These are phyloP conservation scores for Clarias macrocephalus DNA, from an alignment of 2,113 vertebrate genomes.

Conservation along the genomic window DNA sequence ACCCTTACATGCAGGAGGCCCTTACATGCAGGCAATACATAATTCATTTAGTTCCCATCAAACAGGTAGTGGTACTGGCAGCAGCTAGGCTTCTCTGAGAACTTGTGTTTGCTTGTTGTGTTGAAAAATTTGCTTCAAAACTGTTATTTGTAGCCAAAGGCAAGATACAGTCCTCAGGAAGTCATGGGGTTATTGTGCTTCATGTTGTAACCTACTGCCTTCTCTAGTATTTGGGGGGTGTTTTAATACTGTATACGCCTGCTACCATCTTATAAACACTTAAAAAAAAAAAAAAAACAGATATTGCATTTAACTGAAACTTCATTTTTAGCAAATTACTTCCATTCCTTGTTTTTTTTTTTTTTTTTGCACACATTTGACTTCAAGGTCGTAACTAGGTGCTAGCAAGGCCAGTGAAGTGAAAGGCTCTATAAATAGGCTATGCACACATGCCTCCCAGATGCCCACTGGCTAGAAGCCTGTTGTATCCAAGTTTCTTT, in stretches of 20 bases:
- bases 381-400: not conserved
- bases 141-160: conserved; percentile 20
- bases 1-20: conserved; percentile 68
- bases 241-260: not conserved
- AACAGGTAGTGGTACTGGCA: conserved; percentile 69
- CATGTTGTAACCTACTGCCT: not conserved
- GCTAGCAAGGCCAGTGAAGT: not conserved
- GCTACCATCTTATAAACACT: too few relatives aligned
- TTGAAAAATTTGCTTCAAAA: conserved; percentile 38
- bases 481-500: not conserved
- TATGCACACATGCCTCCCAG: not conserved
- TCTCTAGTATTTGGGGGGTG: not conserved
- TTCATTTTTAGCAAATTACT: not conserved
- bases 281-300: too few relatives aligned
- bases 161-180: not conserved
- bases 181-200: not conserved
- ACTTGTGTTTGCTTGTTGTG: conserved; percentile 24
- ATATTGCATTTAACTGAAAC: not conserved
- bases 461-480: not conserved
- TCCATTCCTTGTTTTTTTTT: not conserved
- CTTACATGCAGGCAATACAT: conserved; percentile 71
- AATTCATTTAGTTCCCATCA: conserved; percentile 74
- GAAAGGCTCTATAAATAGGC: not conserved
- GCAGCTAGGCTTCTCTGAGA: conserved; percentile 57
- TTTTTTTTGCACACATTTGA: not conserved